Evolutionary conservation across 2,888 invertebrate genomes (phyloP).

Genomic region (Drosophila niveifrons): DNA sequence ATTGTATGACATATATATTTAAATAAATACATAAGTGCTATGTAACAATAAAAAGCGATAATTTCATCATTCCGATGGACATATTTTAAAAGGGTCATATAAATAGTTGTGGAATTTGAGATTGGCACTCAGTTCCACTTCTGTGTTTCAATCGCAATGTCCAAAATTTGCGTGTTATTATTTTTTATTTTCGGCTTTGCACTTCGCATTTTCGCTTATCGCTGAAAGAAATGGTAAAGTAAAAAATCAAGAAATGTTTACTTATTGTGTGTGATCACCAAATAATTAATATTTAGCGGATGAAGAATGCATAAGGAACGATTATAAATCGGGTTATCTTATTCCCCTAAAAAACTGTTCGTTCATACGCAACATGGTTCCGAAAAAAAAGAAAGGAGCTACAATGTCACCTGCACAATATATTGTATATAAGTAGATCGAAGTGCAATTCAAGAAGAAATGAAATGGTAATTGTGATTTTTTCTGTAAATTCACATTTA

Average conservation of each 20-base stretch:
- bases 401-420: not conserved
- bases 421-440: not conserved
- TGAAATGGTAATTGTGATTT: not conserved
- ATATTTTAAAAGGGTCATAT: not conserved
- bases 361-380: not conserved
- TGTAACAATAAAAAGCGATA: no score
- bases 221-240: not conserved
- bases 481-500: not conserved
- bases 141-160: not conserved
- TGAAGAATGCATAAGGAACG: not conserved
- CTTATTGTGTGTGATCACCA: no score
- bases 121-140: not conserved
- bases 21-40: no score
- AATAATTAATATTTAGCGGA: not conserved
- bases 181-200: not conserved
- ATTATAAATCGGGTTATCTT: conserved; percentile 23
- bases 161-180: not conserved
- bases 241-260: not conserved
- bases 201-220: not conserved
- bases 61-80: not conserved
- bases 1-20: no score
- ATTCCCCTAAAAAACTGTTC: not conserved
- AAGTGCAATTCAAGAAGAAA: not conserved
- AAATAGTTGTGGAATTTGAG: not conserved
- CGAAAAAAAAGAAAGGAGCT: not conserved